Evolutionary conservation across 2,888 invertebrate species (phyloP), one percentile per base, ranked within the genome.

Genomic region (Crepidodera aurea): DNA sequence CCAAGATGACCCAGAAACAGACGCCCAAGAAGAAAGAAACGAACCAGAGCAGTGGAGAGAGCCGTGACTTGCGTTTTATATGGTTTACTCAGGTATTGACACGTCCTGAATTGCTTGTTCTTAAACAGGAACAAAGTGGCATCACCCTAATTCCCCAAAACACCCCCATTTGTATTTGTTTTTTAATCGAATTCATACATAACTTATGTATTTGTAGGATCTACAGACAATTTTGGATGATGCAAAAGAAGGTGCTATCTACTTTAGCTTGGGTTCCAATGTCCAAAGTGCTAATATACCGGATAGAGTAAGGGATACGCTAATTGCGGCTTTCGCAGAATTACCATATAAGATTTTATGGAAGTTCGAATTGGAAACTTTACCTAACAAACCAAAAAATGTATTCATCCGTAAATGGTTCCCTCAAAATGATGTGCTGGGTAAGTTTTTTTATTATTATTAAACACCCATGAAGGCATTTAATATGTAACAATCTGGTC

Each of bases 371-470:
- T 71, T 73, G 0, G 77, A 77, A 27, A 60, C 73, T 27, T 61
- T 81, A 25, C 75, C 77, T 8, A 75, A 75, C 29, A 73, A 78
- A 69, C 78, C 81, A 4, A 64, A 73, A 29, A 81, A 81, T 70
- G 77, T 84, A 1, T 75, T 79, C 60, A 75, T 80, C 10, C 70
- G 67, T 18, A 81, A 82, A 65, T 84, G 83, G 84, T 70, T 83
- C 15, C 83, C 83, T 0, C 84, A 84, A 69, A 78, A 81, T 62
- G 82, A 81, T 64, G 70, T 83, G 53, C 71, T 83, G 58, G 81
- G 82, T 82, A 75, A 58, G 12, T 19, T 22, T 22, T 22, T 22
- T 22, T 22, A 22, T 22, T 22, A 22, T 22, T n/a, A n/a, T n/a
- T n/a, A n/a, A n/a, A n/a, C n/a, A n/a, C n/a, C n/a, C n/a, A n/a